phyloP scores from a whole-genome alignment of 2,797 vertebrate genomes.

The Brachyrhaphis roseni region DNA sequence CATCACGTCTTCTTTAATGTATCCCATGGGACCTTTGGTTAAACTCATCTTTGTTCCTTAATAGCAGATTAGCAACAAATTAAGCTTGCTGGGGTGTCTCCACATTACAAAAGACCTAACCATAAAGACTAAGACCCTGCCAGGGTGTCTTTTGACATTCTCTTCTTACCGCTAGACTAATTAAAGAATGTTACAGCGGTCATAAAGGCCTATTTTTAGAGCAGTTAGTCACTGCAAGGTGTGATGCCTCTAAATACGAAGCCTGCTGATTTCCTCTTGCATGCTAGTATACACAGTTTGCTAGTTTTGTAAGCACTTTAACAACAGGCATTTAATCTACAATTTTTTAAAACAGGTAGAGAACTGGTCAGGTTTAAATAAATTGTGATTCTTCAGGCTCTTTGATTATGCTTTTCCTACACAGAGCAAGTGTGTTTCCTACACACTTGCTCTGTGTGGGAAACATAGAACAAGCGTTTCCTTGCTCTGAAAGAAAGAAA shows the following conservation, averaged over 20 bases:
- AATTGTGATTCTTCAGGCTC: background rate
- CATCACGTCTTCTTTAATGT: conserved; percentile 49
- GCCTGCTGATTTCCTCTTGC: conserved; percentile 25
- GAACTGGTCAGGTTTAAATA: background rate
- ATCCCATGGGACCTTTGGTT: conserved; percentile 12
- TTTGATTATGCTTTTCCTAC: background rate
- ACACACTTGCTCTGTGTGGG: too few species aligned
- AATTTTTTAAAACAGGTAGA: background rate
- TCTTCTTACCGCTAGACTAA: background rate
- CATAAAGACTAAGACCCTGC: background rate
- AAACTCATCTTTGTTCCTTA: conserved; percentile 39
- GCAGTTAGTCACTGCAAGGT: background rate
- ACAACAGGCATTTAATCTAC: background rate
- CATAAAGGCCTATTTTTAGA: background rate
- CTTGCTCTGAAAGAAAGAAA: too few species aligned
- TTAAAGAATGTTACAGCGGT: conserved; percentile 22
- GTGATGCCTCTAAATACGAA: conserved; percentile 4
- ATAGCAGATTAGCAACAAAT: background rate
- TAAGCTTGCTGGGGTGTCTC: background rate
- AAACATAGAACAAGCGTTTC: too few species aligned
- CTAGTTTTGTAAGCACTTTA: background rate
- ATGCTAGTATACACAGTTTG: background rate
- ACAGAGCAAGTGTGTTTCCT: too few species aligned
- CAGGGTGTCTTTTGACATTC: background rate
- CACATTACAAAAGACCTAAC: background rate